Evolutionary conservation across 35 echinoderm and acorn worm species (phyloP).

Genomic region (Eucidaris tribuloides): DNA sequence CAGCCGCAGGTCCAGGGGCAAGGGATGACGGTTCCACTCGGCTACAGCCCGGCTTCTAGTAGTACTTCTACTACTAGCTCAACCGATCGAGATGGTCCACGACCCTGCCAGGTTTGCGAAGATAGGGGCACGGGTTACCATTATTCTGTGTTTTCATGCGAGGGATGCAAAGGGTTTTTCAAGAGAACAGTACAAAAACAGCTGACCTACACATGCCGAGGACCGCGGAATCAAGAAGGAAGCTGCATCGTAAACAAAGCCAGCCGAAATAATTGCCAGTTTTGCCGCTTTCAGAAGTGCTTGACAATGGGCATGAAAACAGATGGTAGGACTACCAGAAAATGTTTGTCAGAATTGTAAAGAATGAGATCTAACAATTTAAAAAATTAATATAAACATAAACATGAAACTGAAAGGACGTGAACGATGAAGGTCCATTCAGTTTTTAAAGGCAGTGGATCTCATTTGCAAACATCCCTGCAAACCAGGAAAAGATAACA

Average conservation of each 20-base stretch:
- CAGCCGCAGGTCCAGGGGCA: too few relatives aligned
- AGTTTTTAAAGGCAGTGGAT: too few relatives aligned
- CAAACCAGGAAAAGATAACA: too few relatives aligned
- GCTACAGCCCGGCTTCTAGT: neutral
- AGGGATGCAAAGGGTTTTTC: conserved; percentile 89
- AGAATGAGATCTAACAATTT: too few relatives aligned
- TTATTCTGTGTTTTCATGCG: conserved; percentile 73
- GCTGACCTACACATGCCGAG: conserved; percentile 56
- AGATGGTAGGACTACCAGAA: too few relatives aligned
- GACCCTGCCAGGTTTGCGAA: conserved; percentile 56
- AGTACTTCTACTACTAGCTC: neutral
- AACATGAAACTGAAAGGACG: too few relatives aligned
- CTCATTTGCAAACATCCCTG: too few relatives aligned
- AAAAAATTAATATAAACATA: too few relatives aligned
- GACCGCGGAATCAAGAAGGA: neutral
- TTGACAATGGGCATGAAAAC: conserved; percentile 74
- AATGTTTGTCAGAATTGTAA: too few relatives aligned
- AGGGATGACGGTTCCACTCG: too few relatives aligned
- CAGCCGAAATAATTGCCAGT: conserved; percentile 66
- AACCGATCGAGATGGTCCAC: neutral
- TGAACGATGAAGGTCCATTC: too few relatives aligned
- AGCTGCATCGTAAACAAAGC: conserved; percentile 48
- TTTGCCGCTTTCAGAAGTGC: conserved; percentile 82
- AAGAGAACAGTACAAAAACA: conserved; percentile 92
- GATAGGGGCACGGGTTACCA: conserved; percentile 68